phyloP scores from a whole-genome alignment of 1,140 invertebrate species.

The Dendrolimus kikuchii region DNA sequence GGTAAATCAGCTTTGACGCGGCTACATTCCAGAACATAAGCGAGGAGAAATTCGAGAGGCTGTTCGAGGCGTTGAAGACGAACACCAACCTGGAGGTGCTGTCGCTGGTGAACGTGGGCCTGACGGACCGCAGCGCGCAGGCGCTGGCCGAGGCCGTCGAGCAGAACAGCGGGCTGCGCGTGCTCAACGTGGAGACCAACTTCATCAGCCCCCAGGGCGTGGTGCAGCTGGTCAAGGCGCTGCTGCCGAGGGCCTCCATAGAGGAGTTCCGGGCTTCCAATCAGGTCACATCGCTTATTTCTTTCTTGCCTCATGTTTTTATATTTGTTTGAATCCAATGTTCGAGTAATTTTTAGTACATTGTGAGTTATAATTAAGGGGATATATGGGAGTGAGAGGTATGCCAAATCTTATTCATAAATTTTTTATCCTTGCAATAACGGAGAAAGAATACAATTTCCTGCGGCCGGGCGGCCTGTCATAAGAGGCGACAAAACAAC shows the following conservation, averaged over 20 bases:
- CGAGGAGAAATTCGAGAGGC: conserved; percentile 92
- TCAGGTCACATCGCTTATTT: conserved; percentile 85
- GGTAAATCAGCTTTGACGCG: too few relatives aligned
- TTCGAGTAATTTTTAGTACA: too few relatives aligned
- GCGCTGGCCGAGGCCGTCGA: conserved; percentile 88
- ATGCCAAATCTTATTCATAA: too few relatives aligned
- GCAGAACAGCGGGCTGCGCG: conserved; percentile 89
- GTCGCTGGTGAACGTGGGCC: conserved; percentile 93
- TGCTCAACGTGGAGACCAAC: conserved; percentile 97
- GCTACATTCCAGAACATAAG: conserved; percentile 88
- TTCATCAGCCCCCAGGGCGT: conserved; percentile 90
- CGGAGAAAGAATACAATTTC: too few relatives aligned
- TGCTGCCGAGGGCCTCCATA: conserved; percentile 89
- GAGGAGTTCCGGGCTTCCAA: conserved; percentile 96
- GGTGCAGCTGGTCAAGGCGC: conserved; percentile 87
- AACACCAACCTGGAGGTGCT: conserved; percentile 95
- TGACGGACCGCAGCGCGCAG: conserved; percentile 90
- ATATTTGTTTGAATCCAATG: neutral
- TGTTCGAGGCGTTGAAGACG: conserved; percentile 90
- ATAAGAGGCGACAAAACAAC: too few relatives aligned
- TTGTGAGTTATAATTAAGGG: too few relatives aligned
- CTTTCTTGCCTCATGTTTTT: conserved; percentile 66
- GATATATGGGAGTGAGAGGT: too few relatives aligned
- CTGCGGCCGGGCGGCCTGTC: too few relatives aligned
- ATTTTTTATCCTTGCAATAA: too few relatives aligned